phyloP scores from a whole-genome alignment of 2,888 invertebrate species.

The Caenorhabditis doughertyi region DNA sequence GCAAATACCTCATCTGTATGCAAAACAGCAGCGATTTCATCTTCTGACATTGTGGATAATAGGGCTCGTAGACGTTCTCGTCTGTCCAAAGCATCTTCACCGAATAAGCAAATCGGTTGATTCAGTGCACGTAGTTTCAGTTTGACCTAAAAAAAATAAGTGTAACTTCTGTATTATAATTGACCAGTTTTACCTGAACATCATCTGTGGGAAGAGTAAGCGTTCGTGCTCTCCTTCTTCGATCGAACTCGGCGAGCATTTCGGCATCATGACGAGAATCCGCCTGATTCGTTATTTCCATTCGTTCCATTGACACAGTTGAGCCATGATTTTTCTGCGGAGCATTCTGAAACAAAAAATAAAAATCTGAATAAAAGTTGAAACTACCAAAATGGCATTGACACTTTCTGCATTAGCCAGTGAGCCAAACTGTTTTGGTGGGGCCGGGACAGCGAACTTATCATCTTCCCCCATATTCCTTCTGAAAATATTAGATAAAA shows the following conservation, averaged over 20 bases:
- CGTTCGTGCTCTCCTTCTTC: slow-evolving; percentile 92
- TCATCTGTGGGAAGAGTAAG: slow-evolving; percentile 99
- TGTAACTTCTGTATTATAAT: neutral
- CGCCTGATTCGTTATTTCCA: slow-evolving; percentile 63
- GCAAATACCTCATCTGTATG: slow-evolving; percentile 88
- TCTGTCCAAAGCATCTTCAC: slow-evolving; percentile 97
- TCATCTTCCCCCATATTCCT: slow-evolving; percentile 62
- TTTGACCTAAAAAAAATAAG: slow-evolving; percentile 86
- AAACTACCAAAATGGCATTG: slow-evolving; percentile 58
- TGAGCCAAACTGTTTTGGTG: slow-evolving; percentile 65
- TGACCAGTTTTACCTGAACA: slow-evolving; percentile 87
- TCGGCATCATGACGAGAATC: slow-evolving; percentile 64
- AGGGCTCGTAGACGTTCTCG: slow-evolving; percentile 93
- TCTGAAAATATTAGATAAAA: neutral
- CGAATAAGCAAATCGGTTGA: slow-evolving; percentile 97
- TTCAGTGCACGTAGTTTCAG: slow-evolving; percentile 93
- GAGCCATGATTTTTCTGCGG: slow-evolving; percentile 16
- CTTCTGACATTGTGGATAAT: slow-evolving; percentile 87
- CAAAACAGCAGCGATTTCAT: slow-evolving; percentile 80
- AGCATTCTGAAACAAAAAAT: slow-evolving; percentile 42
- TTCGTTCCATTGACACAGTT: slow-evolving; percentile 48
- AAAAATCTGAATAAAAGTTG: neutral
- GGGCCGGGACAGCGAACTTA: slow-evolving; percentile 52
- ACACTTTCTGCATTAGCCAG: slow-evolving; percentile 68
- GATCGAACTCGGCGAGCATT: slow-evolving; percentile 95